phyloP scores from a whole-genome alignment of 2,113 vertebrate genomes.

The Phylloscopus whistleri region DNA sequence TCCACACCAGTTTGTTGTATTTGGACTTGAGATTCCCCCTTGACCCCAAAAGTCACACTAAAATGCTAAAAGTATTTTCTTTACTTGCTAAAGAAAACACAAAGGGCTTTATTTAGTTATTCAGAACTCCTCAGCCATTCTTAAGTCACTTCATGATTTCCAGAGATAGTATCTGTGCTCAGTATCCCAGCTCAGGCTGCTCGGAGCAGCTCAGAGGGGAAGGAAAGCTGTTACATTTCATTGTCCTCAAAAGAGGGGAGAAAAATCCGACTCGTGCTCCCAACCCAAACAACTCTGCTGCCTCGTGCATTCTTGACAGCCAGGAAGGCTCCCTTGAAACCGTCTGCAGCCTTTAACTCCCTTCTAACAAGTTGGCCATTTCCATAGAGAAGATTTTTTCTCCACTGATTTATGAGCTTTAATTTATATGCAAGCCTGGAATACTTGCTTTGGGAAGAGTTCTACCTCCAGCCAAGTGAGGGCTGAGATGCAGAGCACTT shows the following conservation, averaged over 20 bases:
- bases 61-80: slow-evolving; percentile 76
- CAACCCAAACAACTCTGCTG: slow-evolving; percentile 49
- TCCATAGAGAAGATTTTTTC: slow-evolving; percentile 18
- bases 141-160: slow-evolving; percentile 64
- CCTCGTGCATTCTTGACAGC: slow-evolving; percentile 33
- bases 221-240: slow-evolving; percentile 53
- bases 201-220: not conserved
- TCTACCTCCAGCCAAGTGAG: not conserved
- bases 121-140: slow-evolving; percentile 58
- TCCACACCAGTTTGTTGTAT: slow-evolving; percentile 63
- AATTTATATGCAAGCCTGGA: slow-evolving; percentile 45
- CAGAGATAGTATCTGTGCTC: slow-evolving; percentile 59
- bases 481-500: not conserved
- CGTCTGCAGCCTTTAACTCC: not conserved
- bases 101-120: slow-evolving; percentile 64
- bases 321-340: slow-evolving; percentile 36
- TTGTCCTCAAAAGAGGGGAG: slow-evolving; percentile 54
- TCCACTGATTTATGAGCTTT: slow-evolving; percentile 44
- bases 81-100: slow-evolving; percentile 75
- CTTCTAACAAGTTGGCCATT: slow-evolving; percentile 22
- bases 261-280: not conserved
- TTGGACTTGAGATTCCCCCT: slow-evolving; percentile 68
- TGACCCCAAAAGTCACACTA: slow-evolving; percentile 72
- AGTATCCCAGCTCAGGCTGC: slow-evolving; percentile 8
- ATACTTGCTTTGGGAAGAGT: slow-evolving; percentile 46